Percentiles rank a stretch among this genome's conserved stretches.
Evolutionary conservation across 2,888 invertebrate genomes (phyloP).

Genomic region (Trachelus tabidus): DNA sequence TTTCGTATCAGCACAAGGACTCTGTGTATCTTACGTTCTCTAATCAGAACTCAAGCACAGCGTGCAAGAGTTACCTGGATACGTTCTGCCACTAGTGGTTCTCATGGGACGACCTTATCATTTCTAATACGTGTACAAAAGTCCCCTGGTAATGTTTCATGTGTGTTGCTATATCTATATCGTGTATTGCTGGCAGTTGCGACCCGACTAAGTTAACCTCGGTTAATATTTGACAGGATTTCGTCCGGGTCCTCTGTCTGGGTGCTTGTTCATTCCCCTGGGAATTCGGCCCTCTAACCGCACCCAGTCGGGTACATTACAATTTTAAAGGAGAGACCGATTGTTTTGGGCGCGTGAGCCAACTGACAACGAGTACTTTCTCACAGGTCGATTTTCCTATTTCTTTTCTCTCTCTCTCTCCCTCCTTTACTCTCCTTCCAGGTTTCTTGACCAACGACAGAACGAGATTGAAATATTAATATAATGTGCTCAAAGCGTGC

Average conservation of each 20-base stretch:
- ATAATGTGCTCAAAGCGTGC: background rate
- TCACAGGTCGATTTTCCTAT: background rate
- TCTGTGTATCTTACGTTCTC: background rate
- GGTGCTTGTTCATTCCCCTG: background rate
- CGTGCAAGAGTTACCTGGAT: background rate
- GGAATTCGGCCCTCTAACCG: background rate
- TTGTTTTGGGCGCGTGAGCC: slow-evolving; percentile 52
- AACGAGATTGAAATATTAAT: background rate
- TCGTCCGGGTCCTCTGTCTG: slow-evolving; percentile 20
- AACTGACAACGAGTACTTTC: slow-evolving; percentile 44
- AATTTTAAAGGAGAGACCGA: slow-evolving; percentile 49
- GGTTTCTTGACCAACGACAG: background rate
- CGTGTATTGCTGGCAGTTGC: background rate
- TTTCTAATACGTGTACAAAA: background rate
- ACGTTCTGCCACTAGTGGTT: background rate
- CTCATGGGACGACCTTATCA: background rate
- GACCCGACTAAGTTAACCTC: background rate
- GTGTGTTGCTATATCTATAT: background rate
- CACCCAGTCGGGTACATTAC: slow-evolving; percentile 38
- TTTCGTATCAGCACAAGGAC: too few species aligned
- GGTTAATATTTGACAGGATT: slow-evolving; percentile 35
- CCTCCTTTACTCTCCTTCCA: background rate
- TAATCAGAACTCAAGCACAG: background rate
- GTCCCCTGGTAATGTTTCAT: background rate
- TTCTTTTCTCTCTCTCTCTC: background rate